Base-by-base conservation (phyloP, 1,140 invertebrate species). In the Diorhabda elongata region DNA sequence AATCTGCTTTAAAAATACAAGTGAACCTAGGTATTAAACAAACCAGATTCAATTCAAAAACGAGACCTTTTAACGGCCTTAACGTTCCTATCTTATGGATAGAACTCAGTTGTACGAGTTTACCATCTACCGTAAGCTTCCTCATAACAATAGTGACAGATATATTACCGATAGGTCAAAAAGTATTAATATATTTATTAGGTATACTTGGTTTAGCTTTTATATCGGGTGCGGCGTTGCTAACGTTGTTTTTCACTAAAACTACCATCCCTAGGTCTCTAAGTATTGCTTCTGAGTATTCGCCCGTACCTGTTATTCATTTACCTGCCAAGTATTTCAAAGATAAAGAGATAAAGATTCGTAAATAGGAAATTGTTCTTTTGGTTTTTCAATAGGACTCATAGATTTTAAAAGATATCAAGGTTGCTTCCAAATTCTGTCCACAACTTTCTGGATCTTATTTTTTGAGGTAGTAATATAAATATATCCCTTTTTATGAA, bases 61-160 rank as follows among this genome's bases (percentile, higher is more conserved):
- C 87, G 42, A 77, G 73, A 3, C 79, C 81, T 8, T 91, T 91
- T 74, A 86, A 88, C 70, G 81, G 85, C 62, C 75, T 89, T 42
- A 83, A 85, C 0, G 59, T 92, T 44, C 90, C 91, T 0, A 77
- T 91, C 8, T 84, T 89, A 3, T 90, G 90, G 87, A 78, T 85
- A 0, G 86, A 90, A 79, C 78, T 91, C 76, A 85, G 72, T 47
- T 77, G 83, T 43, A 77, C 79, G 4, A 74, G 78, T 3, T 61
- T 84, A 6, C 78, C 80, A 0, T 11, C 69, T 1, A 44, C 67
- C 2, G 65, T 84, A 26, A 69, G 77, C 7, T 42, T 79, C 5
- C 74, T 82, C 0, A 58, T 82, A 0, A 78, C 75, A 6, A 44
- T 80, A 45, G 63, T 82, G 11, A 81, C 78, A 57, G 77, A 76